Evolutionary conservation across 2,888 invertebrate species (phyloP).

Genomic region (Drosophila siamana): DNA sequence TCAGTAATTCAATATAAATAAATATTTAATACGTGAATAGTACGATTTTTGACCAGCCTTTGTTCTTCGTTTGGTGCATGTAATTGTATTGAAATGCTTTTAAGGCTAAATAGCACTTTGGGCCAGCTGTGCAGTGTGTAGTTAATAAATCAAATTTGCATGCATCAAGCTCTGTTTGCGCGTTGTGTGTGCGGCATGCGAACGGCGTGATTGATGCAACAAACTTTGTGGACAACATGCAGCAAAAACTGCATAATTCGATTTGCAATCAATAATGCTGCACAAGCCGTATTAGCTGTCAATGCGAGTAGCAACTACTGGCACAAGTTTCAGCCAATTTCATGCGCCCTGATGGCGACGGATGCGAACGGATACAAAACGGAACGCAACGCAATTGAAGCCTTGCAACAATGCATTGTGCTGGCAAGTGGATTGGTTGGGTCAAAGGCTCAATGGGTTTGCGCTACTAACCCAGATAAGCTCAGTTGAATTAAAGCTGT

Average conservation of each 20-base stretch:
- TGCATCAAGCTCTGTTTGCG: constrained; percentile 3
- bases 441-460: constrained; percentile 56
- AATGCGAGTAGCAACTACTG: constrained; percentile 9
- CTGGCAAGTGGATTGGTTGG: constrained; percentile 41
- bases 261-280: constrained; percentile 69
- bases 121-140: constrained; percentile 3
- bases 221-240: constrained; percentile 7
- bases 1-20: neutral
- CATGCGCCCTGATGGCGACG: neutral
- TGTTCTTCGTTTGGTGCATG: neutral
- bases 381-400: neutral
- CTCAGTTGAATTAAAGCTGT: constrained; percentile 16
- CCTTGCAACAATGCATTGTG: constrained; percentile 20
- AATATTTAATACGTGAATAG: too few relatives aligned
- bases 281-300: constrained; percentile 16
- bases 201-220: constrained; percentile 62
- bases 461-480: constrained; percentile 73
- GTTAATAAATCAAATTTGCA: constrained; percentile 52
- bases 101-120: constrained; percentile 30
- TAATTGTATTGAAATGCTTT: constrained; percentile 60
- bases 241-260: constrained; percentile 58
- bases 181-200: constrained; percentile 15
- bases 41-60: neutral
- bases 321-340: constrained; percentile 13
- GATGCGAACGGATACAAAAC: neutral